Conservation (phyloP, 2,888 invertebrate species). For the Asteroscopus sphinx region DNA sequence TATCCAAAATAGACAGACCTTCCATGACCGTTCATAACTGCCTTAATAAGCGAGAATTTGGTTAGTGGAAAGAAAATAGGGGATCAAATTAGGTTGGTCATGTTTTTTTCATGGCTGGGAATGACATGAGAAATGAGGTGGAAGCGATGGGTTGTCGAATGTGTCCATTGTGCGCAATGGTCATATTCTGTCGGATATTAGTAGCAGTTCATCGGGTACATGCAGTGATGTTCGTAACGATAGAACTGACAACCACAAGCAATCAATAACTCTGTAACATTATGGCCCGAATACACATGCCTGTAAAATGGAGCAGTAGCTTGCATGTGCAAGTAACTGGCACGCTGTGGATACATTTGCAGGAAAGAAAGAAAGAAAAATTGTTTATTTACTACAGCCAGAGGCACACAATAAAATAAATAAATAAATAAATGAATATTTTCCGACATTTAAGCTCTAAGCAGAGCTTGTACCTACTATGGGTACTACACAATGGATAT, state of each 20-base stretch:
- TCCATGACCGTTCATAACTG: slow-evolving; percentile 47
- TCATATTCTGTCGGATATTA: slow-evolving; percentile 57
- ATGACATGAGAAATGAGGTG: slow-evolving; percentile 78
- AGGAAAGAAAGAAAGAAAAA: no score
- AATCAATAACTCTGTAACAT: slow-evolving; percentile 50
- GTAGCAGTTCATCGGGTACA: slow-evolving; percentile 48
- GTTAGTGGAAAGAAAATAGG: slow-evolving; percentile 41
- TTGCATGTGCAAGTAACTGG: no score
- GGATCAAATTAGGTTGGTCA: slow-evolving; percentile 62
- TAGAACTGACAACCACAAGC: slow-evolving; percentile 20
- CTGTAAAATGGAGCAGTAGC: no score
- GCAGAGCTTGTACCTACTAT: no score
- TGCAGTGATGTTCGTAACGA: slow-evolving; percentile 9
- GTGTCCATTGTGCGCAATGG: slow-evolving; percentile 61
- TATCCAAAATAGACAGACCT: slow-evolving; percentile 66
- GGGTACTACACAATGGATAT: no score
- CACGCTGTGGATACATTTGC: no score
- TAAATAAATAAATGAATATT: no score
- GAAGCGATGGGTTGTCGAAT: slow-evolving; percentile 70
- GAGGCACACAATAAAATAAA: no score
- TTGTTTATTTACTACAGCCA: no score
- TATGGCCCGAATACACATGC: no score
- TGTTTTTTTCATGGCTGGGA: slow-evolving; percentile 62
- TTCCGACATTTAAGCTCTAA: no score
- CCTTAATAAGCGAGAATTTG: slow-evolving; percentile 36